phyloP scores from a whole-genome alignment of 2,888 invertebrate species.

The Pseudeuparius sepicola region DNA sequence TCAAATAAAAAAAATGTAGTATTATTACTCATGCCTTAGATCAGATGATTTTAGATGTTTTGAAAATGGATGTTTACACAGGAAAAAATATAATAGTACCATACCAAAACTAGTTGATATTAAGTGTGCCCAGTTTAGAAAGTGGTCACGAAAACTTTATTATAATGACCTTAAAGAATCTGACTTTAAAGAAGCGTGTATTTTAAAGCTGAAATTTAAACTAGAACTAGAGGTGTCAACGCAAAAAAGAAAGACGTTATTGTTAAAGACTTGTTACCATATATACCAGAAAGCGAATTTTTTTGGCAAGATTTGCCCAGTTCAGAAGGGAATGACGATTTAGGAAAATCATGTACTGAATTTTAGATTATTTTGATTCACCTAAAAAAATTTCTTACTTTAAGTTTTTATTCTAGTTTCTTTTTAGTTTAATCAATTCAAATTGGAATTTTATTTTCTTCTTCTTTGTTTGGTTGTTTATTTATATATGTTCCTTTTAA shows the following conservation, averaged over 20 bases:
- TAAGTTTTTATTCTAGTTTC: slow-evolving; percentile 3
- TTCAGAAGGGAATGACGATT: slow-evolving; percentile 2
- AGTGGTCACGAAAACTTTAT: not conserved
- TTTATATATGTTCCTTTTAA: not conserved
- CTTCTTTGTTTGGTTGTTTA: not conserved
- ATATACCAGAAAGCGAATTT: slow-evolving; percentile 1
- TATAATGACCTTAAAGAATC: not conserved
- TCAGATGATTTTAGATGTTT: slow-evolving; percentile 2
- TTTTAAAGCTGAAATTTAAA: slow-evolving; percentile 2
- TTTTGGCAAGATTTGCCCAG: slow-evolving; percentile 2
- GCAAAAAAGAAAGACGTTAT: slow-evolving; percentile 2
- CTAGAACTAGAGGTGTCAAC: slow-evolving; percentile 2
- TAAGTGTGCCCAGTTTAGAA: slow-evolving; percentile 2
- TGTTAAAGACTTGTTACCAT: not conserved
- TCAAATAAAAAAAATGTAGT: slow-evolving; percentile 2
- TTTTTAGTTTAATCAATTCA: slow-evolving; percentile 1
- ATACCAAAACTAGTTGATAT: slow-evolving; percentile 2
- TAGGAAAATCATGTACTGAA: slow-evolving; percentile 2
- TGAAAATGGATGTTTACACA: slow-evolving; percentile 2
- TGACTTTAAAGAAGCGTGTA: slow-evolving; percentile 3
- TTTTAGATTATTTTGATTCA: slow-evolving; percentile 2
- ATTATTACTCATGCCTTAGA: not conserved
- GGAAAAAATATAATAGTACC: slow-evolving; percentile 1
- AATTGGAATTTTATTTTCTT: slow-evolving; percentile 3
- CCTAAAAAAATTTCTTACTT: slow-evolving; percentile 1